Evolutionary conservation across 2,888 invertebrate species (phyloP).

Genomic region (Stenoptilia bipunctidactyla): DNA sequence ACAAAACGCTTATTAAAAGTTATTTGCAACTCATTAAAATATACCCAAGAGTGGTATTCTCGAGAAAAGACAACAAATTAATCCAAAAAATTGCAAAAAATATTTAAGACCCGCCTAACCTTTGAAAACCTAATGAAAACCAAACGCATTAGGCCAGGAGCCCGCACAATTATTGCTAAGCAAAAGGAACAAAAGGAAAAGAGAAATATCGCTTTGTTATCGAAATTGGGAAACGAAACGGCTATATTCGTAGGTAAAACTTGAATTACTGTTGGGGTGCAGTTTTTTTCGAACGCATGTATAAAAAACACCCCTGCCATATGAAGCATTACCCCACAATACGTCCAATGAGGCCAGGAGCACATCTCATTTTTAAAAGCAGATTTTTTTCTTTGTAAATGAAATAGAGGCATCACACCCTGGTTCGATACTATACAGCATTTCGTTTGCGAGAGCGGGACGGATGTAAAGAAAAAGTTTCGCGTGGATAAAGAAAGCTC

Average conservation of each 20-base stretch:
- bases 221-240: slow-evolving; percentile 59
- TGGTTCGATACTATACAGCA: slow-evolving; percentile 15
- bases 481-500: slow-evolving; percentile 66
- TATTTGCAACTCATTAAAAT: too few relatives aligned
- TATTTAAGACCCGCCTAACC: too few relatives aligned
- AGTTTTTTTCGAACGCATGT: slow-evolving; percentile 51
- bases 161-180: slow-evolving; percentile 52
- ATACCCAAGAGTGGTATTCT: too few relatives aligned
- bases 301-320: slow-evolving; percentile 59
- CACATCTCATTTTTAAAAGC: slow-evolving; percentile 61
- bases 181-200: slow-evolving; percentile 35
- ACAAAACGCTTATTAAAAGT: too few relatives aligned
- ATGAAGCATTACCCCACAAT: slow-evolving; percentile 64
- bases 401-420: slow-evolving; percentile 32
- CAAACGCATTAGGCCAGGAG: slow-evolving; percentile 38
- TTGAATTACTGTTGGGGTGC: slow-evolving; percentile 44
- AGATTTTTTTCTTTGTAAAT: slow-evolving; percentile 59
- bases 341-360: slow-evolving; percentile 53
- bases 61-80: too few relatives aligned
- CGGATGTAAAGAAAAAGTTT: slow-evolving; percentile 56
- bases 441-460: slow-evolving; percentile 33
- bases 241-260: slow-evolving; percentile 25
- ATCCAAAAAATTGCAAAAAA: too few relatives aligned
- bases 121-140: slow-evolving; percentile 32
- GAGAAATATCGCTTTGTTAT: slow-evolving; percentile 61